Conservation (phyloP, 2,888 invertebrate species). For the Crossocerus cetratus region DNA sequence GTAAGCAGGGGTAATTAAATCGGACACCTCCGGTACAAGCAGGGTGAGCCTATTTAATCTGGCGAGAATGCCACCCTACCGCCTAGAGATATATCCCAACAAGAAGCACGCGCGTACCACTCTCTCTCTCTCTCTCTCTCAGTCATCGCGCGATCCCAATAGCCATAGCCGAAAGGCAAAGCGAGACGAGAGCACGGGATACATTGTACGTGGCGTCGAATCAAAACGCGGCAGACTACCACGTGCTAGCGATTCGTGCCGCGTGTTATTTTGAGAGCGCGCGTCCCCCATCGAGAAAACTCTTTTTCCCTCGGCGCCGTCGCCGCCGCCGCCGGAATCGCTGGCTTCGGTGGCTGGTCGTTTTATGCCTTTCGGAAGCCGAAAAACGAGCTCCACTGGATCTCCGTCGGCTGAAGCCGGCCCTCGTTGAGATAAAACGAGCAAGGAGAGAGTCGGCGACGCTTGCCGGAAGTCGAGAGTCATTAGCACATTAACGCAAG, state of each 20-base stretch:
- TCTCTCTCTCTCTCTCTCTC: too few relatives aligned
- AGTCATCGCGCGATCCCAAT: too few relatives aligned
- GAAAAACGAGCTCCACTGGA: slow-evolving; percentile 61
- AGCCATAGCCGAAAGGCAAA: too few relatives aligned
- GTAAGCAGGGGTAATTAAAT: slow-evolving; percentile 55
- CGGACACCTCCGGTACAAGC: slow-evolving; percentile 46
- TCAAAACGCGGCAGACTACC: slow-evolving; percentile 1
- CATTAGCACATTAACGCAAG: not conserved
- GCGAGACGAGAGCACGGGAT: too few relatives aligned
- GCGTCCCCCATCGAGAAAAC: too few relatives aligned
- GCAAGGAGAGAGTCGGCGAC: slow-evolving; percentile 48
- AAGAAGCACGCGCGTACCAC: too few relatives aligned
- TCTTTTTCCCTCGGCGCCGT: not conserved
- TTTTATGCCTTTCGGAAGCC: slow-evolving; percentile 70
- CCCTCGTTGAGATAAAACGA: slow-evolving; percentile 59
- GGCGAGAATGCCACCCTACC: slow-evolving; percentile 35
- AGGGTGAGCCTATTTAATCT: slow-evolving; percentile 57
- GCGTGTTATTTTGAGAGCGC: slow-evolving; percentile 32
- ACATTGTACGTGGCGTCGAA: too few relatives aligned
- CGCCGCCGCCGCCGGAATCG: not conserved
- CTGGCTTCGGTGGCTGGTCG: slow-evolving; percentile 8
- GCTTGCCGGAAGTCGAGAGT: slow-evolving; percentile 46
- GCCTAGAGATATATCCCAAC: slow-evolving; percentile 24
- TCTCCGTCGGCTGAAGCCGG: slow-evolving; percentile 39
- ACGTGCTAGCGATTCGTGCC: slow-evolving; percentile 41